phyloP scores from a whole-genome alignment of 2,888 invertebrate genomes.

The Apotomis betuletana region DNA sequence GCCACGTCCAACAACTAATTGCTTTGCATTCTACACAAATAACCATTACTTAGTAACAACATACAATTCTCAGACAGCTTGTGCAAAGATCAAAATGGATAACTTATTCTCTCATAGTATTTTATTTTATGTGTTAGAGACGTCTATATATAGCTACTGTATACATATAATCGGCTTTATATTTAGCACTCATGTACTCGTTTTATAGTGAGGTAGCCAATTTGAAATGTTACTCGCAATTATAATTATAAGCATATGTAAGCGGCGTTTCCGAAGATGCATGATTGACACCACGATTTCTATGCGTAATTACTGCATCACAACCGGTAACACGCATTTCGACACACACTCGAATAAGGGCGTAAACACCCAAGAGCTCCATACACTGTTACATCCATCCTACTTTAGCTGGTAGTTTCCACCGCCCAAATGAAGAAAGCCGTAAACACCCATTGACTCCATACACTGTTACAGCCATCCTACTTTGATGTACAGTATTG shows the following conservation, averaged over 20 bases:
- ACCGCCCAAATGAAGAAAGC: no score
- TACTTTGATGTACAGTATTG: neutral
- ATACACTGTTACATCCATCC: neutral
- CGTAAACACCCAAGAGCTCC: neutral
- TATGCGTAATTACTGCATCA: slow-evolving; percentile 29
- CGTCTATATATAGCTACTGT: no score
- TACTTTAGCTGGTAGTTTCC: neutral
- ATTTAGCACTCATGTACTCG: no score
- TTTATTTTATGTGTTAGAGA: no score
- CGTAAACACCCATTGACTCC: neutral
- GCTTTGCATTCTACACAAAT: no score
- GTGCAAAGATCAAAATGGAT: no score
- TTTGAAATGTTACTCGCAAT: neutral
- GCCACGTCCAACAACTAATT: no score
- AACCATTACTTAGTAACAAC: no score
- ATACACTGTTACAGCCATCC: no score
- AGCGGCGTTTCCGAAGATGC: slow-evolving; percentile 16
- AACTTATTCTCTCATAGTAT: no score
- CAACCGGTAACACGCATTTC: slow-evolving; percentile 19
- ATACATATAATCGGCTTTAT: no score
- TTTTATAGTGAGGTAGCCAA: neutral
- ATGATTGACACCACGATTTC: slow-evolving; percentile 38
- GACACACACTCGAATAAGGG: neutral
- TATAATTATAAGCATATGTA: neutral
- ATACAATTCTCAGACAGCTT: no score